Evolutionary conservation across 2,888 invertebrate genomes (phyloP).

Genomic region (Mythimna impura): DNA sequence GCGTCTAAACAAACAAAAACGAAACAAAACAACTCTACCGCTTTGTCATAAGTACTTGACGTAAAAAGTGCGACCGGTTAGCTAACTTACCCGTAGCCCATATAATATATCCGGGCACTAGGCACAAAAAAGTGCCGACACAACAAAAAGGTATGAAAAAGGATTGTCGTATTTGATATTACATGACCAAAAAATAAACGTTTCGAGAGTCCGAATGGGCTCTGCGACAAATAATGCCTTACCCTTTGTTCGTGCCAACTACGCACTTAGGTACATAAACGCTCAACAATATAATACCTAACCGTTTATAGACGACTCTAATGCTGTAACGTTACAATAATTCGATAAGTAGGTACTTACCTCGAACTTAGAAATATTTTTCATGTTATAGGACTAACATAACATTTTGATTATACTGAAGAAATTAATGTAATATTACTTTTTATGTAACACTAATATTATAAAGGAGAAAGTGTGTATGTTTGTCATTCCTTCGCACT

Average conservation of each 20-base stretch:
- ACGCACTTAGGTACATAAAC: conserved; percentile 28
- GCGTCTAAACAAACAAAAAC: too few relatives aligned
- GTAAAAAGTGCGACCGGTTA: too few relatives aligned
- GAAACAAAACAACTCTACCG: not conserved
- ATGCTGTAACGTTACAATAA: conserved; percentile 4
- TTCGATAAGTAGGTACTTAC: not conserved
- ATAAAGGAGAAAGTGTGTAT: too few relatives aligned
- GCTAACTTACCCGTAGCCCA: not conserved
- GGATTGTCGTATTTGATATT: conserved; percentile 36
- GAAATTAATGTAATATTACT: too few relatives aligned
- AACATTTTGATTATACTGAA: not conserved
- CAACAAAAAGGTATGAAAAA: conserved; percentile 18
- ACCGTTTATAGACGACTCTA: conserved; percentile 9
- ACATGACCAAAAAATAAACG: conserved; percentile 42
- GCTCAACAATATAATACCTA: conserved; percentile 17
- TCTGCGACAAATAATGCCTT: conserved; percentile 44
- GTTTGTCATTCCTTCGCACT: too few relatives aligned
- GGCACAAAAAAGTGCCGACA: conserved; percentile 1
- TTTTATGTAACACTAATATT: too few relatives aligned
- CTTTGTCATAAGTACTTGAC: not conserved
- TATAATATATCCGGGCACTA: conserved; percentile 7
- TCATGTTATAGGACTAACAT: not conserved
- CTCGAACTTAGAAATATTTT: not conserved
- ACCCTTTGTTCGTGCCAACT: conserved; percentile 33
- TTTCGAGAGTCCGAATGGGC: conserved; percentile 16